phyloP scores from a whole-genome alignment of 1,140 invertebrate species.

The Trigoniulus corallinus region DNA sequence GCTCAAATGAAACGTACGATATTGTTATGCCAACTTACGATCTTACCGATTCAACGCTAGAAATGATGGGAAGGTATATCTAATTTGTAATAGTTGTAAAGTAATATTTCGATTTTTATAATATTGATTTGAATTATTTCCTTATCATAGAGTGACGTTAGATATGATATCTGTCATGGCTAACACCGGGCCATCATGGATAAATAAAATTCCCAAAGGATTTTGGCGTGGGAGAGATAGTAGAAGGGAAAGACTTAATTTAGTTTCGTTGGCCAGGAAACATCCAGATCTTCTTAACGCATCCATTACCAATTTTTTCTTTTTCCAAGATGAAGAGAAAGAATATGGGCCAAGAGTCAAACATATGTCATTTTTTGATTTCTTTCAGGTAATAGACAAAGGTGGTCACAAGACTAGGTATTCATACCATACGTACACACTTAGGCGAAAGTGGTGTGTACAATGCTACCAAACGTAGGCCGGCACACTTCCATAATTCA shows the following conservation, averaged over 20 bases:
- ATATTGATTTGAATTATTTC: slow-evolving; percentile 9
- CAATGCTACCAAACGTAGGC: too few relatives aligned
- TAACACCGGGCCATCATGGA: slow-evolving; percentile 52
- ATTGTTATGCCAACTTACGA: slow-evolving; percentile 93
- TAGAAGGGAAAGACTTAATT: slow-evolving; percentile 55
- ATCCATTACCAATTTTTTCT: slow-evolving; percentile 91
- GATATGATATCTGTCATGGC: slow-evolving; percentile 81
- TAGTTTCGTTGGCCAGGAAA: slow-evolving; percentile 58
- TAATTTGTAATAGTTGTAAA: slow-evolving; percentile 33
- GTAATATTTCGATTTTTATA: slow-evolving; percentile 13
- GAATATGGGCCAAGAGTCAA: slow-evolving; percentile 68
- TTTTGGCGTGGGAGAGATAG: slow-evolving; percentile 91
- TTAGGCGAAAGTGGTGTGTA: too few relatives aligned
- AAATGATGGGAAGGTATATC: slow-evolving; percentile 83
- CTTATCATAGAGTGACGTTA: slow-evolving; percentile 51
- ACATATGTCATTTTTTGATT: slow-evolving; percentile 81
- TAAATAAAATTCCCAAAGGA: slow-evolving; percentile 49
- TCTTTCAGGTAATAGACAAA: slow-evolving; percentile 65
- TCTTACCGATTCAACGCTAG: slow-evolving; percentile 73
- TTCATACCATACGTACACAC: too few relatives aligned
- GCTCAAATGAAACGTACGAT: slow-evolving; percentile 62
- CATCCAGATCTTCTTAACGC: slow-evolving; percentile 74
- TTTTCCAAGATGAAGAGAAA: slow-evolving; percentile 68
- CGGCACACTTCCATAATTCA: too few relatives aligned
- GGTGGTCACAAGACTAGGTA: too few relatives aligned